phyloP scores from a whole-genome alignment of 1,140 invertebrate species.

The Cyclina sinensis region DNA sequence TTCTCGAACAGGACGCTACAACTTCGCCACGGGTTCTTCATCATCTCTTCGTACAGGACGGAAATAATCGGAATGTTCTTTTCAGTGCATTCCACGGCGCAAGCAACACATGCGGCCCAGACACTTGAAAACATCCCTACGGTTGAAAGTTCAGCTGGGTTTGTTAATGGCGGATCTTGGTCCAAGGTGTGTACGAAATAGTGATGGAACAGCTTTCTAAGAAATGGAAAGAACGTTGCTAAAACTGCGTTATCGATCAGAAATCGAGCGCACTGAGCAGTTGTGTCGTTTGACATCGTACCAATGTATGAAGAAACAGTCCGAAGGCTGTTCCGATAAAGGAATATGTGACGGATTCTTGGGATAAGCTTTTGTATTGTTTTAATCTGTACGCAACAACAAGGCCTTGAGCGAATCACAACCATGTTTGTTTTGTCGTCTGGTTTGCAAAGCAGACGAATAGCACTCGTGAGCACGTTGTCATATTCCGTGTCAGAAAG shows the following conservation, averaged over 20 bases:
- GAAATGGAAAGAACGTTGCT: conserved; percentile 79
- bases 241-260: conserved; percentile 79
- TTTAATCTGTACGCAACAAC: conserved; percentile 76
- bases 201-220: conserved; percentile 76
- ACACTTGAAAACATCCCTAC: conserved; percentile 78
- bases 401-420: conserved; percentile 79
- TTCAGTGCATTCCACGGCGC: conserved; percentile 75
- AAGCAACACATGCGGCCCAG: conserved; percentile 80
- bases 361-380: conserved; percentile 79
- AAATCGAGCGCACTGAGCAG: conserved; percentile 73
- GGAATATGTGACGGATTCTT: conserved; percentile 79
- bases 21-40: conserved; percentile 78
- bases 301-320: conserved; percentile 79
- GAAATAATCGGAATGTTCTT: conserved; percentile 79
- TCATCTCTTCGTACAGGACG: conserved; percentile 82
- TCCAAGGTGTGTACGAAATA: conserved; percentile 77
- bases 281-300: conserved; percentile 74
- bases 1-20: conserved; percentile 76
- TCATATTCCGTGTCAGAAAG: conserved; percentile 80
- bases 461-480: conserved; percentile 79
- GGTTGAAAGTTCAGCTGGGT: conserved; percentile 68
- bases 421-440: conserved; percentile 79
- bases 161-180: conserved; percentile 67
- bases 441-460: conserved; percentile 83
- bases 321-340: conserved; percentile 83